Base-by-base conservation (phyloP, 2,113 vertebrate species). In the Centropus bengalensis region DNA sequence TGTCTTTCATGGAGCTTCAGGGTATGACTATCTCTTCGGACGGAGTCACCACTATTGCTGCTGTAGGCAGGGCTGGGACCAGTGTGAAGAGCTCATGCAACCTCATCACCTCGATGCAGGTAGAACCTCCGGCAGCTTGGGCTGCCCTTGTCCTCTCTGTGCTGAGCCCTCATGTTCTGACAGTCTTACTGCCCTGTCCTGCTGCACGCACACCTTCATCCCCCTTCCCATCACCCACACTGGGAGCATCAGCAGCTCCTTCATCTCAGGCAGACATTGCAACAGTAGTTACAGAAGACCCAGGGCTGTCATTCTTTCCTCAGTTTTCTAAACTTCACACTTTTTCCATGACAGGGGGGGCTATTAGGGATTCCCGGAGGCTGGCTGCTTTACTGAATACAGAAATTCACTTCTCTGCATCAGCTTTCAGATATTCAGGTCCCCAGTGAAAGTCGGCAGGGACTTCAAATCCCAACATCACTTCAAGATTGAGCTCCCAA, bases 271-370 rank as follows among this genome's bases (percentile, higher is more conserved):
- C 15, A 3, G 13, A 13, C 51, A 10, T 8, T 0, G 4, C 8
- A 9, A 9, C 4, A 3, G 27, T 1, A 12, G 38, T 74, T 4
- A 5, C 3, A 2, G 14, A 7, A 0, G 4, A 9, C 51, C 24
- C 23, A 2, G 18, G 21, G 49, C 33, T 49, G 49, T 42, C 75
- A 2, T 2, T 3, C 40, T 2, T 3, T 5, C 38, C 40, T 12
- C 55, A 13, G 21, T 55, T 27, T 5, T 11, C n/a, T 17, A 7
- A 12, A 6, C 22, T 2, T 9, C 38, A 6, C 36, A 4, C 1
- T 1, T 22, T 6, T 15, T 4, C 52, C 59, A 2, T 0, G 36
- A n/a, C 30, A 38, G 44, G 14, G 26, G 32, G 9, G 13, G 56
- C 70, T 16, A 1, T 5, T 3, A 5, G 21, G 19, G 40, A 16